Evolutionary conservation across 2,797 vertebrate species (phyloP).

Genomic region (Thaleichthys pacificus): DNA sequence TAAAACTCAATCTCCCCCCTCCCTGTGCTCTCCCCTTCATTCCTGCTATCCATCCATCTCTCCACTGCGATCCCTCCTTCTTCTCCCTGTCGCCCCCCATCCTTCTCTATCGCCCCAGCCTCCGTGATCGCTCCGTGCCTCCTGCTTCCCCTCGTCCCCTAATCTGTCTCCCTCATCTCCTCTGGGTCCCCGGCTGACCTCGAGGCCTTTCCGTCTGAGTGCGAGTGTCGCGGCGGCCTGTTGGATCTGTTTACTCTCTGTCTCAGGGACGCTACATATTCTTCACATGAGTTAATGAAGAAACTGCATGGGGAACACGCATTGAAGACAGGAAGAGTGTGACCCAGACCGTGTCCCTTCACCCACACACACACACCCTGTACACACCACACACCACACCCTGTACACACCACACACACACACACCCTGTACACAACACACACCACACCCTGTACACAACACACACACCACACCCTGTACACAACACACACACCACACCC

Average conservation of each 20-base stretch:
- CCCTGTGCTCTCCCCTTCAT: conserved; percentile 29
- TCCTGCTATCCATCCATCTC: conserved; percentile 32
- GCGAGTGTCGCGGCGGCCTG: too few species aligned
- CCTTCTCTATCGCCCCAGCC: conserved; percentile 15
- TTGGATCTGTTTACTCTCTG: conserved; percentile 6
- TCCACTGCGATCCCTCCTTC: conserved; percentile 30
- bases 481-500: too few species aligned
- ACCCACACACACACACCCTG: too few species aligned
- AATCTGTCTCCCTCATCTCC: conserved; percentile 28
- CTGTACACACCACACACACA: conserved; percentile 5
- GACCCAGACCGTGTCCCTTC: too few species aligned
- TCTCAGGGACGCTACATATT: conserved; percentile 40
- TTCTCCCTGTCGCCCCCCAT: conserved; percentile 16
- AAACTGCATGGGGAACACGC: conserved; percentile 20
- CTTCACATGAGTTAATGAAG: conserved; percentile 13
- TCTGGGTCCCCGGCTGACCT: conserved; percentile 41
- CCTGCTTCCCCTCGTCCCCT: conserved; percentile 6
- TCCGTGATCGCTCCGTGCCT: conserved; percentile 55
- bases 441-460: too few species aligned
- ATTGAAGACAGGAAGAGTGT: too few species aligned
- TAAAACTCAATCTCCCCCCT: conserved; percentile 18
- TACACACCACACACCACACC: conserved; percentile 30
- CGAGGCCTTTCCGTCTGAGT: conserved; percentile 46
- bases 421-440: background rate
- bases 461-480: too few species aligned